Evolutionary conservation across 2,888 invertebrate genomes (phyloP).

Genomic region (Drosophila parthenogenetica): DNA sequence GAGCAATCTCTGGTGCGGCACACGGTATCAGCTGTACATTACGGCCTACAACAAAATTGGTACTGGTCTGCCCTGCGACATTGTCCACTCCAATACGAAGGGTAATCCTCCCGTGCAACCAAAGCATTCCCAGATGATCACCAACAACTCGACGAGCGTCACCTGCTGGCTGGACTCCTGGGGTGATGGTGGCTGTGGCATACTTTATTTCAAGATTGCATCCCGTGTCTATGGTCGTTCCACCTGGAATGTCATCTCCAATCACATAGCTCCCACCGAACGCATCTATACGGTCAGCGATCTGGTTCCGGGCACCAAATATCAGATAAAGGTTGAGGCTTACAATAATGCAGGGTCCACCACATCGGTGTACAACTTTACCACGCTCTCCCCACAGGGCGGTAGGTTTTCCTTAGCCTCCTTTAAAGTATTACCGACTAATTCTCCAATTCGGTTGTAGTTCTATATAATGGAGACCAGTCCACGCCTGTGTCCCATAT

Average conservation of each 20-base stretch:
- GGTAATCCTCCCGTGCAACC: conserved; percentile 92
- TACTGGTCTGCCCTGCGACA: conserved; percentile 94
- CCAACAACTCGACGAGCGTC: conserved; percentile 93
- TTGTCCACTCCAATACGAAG: conserved; percentile 93
- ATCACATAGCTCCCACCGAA: conserved; percentile 92
- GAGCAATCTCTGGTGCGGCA: conserved; percentile 94
- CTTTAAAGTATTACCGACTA: background rate
- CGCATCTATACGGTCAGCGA: conserved; percentile 92
- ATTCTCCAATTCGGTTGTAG: too few relatives aligned
- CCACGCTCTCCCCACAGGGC: conserved; percentile 91
- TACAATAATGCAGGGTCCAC: conserved; percentile 95
- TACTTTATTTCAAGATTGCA: conserved; percentile 93
- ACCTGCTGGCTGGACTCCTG: conserved; percentile 94
- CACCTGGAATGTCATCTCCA: conserved; percentile 92
- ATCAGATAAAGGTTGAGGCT: conserved; percentile 90
- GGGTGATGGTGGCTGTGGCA: conserved; percentile 95
- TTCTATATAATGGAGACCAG: conserved; percentile 87
- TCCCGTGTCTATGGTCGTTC: conserved; percentile 87
- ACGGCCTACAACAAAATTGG: conserved; percentile 96
- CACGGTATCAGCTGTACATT: conserved; percentile 94
- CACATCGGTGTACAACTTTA: conserved; percentile 93
- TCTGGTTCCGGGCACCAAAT: conserved; percentile 90
- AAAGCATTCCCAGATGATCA: conserved; percentile 92
- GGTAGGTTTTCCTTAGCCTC: conserved; percentile 86
- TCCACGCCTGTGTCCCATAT: conserved; percentile 89